Base-by-base conservation (phyloP, 2,888 invertebrate species). In the Ellobium chinense region DNA sequence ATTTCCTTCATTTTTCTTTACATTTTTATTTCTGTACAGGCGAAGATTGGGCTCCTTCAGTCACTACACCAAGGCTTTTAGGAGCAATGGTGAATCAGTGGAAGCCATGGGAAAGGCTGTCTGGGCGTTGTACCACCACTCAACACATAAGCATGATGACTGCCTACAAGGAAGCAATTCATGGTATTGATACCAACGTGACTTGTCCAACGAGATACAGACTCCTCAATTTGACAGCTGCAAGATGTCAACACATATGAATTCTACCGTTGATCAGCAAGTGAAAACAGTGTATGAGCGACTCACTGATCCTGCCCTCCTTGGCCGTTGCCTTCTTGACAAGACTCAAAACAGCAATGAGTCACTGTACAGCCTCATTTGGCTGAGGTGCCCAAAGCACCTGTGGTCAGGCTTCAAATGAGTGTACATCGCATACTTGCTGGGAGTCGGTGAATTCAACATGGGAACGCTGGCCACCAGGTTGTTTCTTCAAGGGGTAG, bases 371-470 rank as follows among this genome's bases (percentile, higher is more conserved):
- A 60, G 60, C 27, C n/a, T 60, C 5, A 60, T 60, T 27, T 60
- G 60, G 60, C 5, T 27, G n/a, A 7, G 60, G 12, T 60, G 60
- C 27, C 60, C 5, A 21, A 60, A 60, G n/a, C 60, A 60, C n/a
- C 7, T 24, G 27, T 27, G 21, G 21, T 7, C 60, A 24, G 60
- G 60, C 7, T 27, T 14, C 7, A 60, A 60, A n/a, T 7, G n/a
- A 24, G 60, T 60, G 5, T 21, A 24, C 7, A 7, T 46, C 12
- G 36, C 78, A 36, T 46, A 36, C 21, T 21, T 29, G 7, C 37
- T 78, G 4, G 70, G 70, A 24, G 78, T 78, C 39, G 78, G 60
- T 27, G 78, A 78, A 37, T 72, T 78, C 70, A 78, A 78, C 63
- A 65, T 65, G 65, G 65, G 65, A 4, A 27, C 65, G 12, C 18